Evolutionary conservation across 2,888 invertebrate genomes (phyloP), one percentile per base, ranked within the genome.

Genomic region (Lissonota sp.): DNA sequence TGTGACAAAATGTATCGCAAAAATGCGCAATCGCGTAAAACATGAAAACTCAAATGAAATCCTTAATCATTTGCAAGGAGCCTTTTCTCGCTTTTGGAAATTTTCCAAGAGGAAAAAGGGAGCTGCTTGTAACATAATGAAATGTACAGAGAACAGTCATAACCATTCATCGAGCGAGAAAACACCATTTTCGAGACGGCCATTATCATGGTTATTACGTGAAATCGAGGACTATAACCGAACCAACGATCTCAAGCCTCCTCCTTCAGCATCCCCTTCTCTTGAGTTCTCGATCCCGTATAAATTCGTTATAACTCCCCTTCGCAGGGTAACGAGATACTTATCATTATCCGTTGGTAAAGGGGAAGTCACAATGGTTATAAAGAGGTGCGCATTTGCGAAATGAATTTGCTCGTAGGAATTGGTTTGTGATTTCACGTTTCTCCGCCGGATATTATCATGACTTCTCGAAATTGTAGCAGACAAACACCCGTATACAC

Each of bases 301-400:
- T 87, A 88, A 88, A 89, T 86, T 86, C 88, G 84, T 88, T 88
- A 85, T 88, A 88, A 88, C 86, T 89, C 86, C 78, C 70, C 26
- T 26, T 26, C 26, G 63, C 60, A 42, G 57, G 42, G 86, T 89
- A 89, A 91, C 88, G 87, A 89, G 90, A 91, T 88, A 88, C 88
- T 90, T 88, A 89, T 90, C 88, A 89, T 90, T 88, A 89, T 84
- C 44, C 12, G 16, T 57, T 39, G 40, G 67, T 12, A 58, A 75
- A 51, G 26, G 44, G 60, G 40, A 10, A 42, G 14, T 8, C 37
- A 16, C 62, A 44, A 26, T 26, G 26, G 26, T 1, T 26, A 26
- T 26, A 26, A 71, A 14, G 40, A 72, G 74, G 51, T 57, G 70
- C 16, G 40, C 62, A 12, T 44, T 44, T 16, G 58, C 42, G 55